These are phyloP conservation scores for Sebastes oblongus DNA, from an alignment of 2,797 vertebrate species.

Conservation along the genomic window DNA sequence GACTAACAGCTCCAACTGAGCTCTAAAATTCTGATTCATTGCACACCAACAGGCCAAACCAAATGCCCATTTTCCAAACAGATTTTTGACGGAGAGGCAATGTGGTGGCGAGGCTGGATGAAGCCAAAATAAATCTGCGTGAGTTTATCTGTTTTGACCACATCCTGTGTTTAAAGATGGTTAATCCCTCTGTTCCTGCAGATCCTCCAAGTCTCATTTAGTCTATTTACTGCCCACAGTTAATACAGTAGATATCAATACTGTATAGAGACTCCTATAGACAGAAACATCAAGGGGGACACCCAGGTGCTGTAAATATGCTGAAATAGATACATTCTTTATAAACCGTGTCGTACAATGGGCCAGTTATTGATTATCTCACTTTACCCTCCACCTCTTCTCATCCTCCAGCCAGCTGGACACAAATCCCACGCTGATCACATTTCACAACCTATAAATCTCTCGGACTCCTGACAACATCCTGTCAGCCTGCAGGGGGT, in stretches of 20 bases:
- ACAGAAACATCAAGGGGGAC: neutral
- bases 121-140: conserved; percentile 37
- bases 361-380: conserved; percentile 47
- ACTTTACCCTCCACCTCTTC: conserved; percentile 6
- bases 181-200: conserved; percentile 13
- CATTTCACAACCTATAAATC: conserved; percentile 37
- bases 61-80: conserved; percentile 13
- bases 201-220: conserved; percentile 19
- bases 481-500: neutral
- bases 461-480: conserved; percentile 13
- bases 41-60: neutral
- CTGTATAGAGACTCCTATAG: neutral
- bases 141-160: conserved; percentile 31
- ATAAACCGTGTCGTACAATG: neutral
- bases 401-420: conserved; percentile 25
- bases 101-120: conserved; percentile 2
- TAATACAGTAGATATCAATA: neutral
- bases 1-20: neutral
- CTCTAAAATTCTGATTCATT: neutral
- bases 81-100: conserved; percentile 24
- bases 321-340: neutral
- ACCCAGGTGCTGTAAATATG: conserved; percentile 10
- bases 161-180: conserved; percentile 28
- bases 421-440: conserved; percentile 42
- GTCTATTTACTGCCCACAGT: neutral